Conservation (phyloP, 1,140 invertebrate species). For the Neomicropteryx cornuta region DNA sequence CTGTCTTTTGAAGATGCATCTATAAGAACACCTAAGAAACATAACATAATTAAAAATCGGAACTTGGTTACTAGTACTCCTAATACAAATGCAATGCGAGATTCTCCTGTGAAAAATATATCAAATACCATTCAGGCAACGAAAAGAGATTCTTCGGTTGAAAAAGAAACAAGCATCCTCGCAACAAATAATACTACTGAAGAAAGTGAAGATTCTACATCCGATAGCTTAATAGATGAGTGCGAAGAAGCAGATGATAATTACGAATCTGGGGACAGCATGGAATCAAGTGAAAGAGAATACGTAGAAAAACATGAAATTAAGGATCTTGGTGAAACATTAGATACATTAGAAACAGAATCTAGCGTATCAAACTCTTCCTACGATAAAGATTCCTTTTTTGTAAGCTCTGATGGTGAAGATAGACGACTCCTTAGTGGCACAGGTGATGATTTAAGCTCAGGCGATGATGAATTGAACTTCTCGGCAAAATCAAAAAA, state of each 20-base stretch:
- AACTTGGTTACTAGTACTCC: too few species aligned
- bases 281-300: conserved; percentile 24
- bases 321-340: conserved; percentile 27
- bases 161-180: conserved; percentile 19
- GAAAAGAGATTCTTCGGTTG: conserved; percentile 8
- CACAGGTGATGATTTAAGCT: conserved; percentile 29
- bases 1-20: too few species aligned
- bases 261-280: conserved; percentile 34
- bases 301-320: conserved; percentile 29
- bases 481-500: conserved; percentile 31
- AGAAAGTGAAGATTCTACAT: too few species aligned
- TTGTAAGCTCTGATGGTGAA: conserved; percentile 31
- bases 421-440: conserved; percentile 31
- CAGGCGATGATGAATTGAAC: conserved; percentile 31
- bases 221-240: conserved; percentile 24
- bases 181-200: too few species aligned
- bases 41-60: too few species aligned
- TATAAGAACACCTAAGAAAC: too few species aligned
- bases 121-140: too few species aligned
- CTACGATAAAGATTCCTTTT: conserved; percentile 34
- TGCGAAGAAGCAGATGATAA: conserved; percentile 27
- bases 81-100: too few species aligned
- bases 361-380: conserved; percentile 26
- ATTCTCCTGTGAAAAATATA: too few species aligned
- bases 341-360: conserved; percentile 24